These are phyloP conservation scores for Meda fulgida DNA, from an alignment of 2,797 vertebrate species.

Conservation along the genomic window DNA sequence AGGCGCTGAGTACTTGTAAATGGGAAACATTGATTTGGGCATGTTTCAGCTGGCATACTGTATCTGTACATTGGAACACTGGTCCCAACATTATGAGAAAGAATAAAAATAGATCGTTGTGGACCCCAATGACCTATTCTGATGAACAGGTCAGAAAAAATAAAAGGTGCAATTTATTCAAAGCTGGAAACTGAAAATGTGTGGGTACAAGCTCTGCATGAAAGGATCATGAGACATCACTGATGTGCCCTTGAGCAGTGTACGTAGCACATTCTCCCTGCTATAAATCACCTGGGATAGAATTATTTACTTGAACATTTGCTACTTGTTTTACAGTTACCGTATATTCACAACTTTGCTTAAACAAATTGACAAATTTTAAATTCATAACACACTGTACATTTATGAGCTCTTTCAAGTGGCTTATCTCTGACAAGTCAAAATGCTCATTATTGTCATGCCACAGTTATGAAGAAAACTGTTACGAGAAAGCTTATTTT, in stretches of 20 bases:
- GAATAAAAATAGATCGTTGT: slow-evolving; percentile 2
- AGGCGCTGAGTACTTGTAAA: slow-evolving; percentile 22
- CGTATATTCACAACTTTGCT: background rate
- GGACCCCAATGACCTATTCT: background rate
- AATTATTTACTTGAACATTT: background rate
- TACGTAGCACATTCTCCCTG: background rate
- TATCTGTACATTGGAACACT: background rate
- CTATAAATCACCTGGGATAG: background rate
- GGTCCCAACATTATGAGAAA: background rate
- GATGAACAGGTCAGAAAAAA: background rate
- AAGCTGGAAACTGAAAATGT: background rate
- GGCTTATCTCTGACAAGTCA: background rate
- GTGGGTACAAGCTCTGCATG: background rate
- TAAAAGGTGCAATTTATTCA: background rate
- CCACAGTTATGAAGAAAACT: background rate
- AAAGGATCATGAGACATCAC: background rate
- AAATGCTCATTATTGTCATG: background rate
- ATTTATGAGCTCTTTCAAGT: background rate
- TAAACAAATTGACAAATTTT: background rate
- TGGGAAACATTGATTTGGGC: background rate
- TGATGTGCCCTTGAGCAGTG: background rate
- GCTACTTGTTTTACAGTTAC: background rate
- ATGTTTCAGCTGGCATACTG: slow-evolving; percentile 1
- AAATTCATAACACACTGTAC: background rate
- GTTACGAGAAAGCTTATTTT: background rate